Evolutionary conservation across 2,797 vertebrate genomes (phyloP), one percentile per base, ranked within the genome.

Genomic region (Podargus strigoides): DNA sequence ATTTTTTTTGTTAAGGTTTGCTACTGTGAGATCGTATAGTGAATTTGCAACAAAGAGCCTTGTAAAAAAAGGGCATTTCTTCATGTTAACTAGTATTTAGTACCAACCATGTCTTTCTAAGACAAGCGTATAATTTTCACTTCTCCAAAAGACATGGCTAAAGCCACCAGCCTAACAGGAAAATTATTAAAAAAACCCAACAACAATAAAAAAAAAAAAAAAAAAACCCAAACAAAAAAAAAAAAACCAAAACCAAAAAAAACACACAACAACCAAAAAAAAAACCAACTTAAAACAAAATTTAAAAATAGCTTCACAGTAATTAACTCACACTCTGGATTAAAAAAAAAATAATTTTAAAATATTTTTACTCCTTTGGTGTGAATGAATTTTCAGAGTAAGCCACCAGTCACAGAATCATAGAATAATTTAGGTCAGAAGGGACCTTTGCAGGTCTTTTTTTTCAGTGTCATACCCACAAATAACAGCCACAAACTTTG

Each of bases 1-100:
- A 5, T 23, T 69, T 70, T 69, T 70, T 68, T 46, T 42, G 8
- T 50, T 30, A 16, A 46, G 1, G 3, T 63, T 90, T 92, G 9
- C 20, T 74, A 21, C 36, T 60, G 15, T 59, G 44, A 70, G 41
- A 44, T 21, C 0, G 0, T 30, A 46, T 11, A 62, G 28, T 20
- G 44, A 77, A 80, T 91, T 63, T 77, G 24, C 30, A 69, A 79
- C 52, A 37, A 41, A 4, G 17, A 72, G 30, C 24, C n/a, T 64
- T 82, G 56, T 14, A 91, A 64, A 20, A 20, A 62, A 62, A 66
- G 64, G 12, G 4, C 9, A 12, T 17, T 77, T 83, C 19, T 59
- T 76, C 0, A 0, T 59, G 5, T 41, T 88, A 75, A 34, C 8
- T 59, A 9, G 6, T 80, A 39, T 49, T 81, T 16, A 23, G 4